Percentiles rank a stretch among this genome's conserved stretches.
Evolutionary conservation across 2,888 invertebrate species (phyloP).

Genomic region (Idaea straminata): DNA sequence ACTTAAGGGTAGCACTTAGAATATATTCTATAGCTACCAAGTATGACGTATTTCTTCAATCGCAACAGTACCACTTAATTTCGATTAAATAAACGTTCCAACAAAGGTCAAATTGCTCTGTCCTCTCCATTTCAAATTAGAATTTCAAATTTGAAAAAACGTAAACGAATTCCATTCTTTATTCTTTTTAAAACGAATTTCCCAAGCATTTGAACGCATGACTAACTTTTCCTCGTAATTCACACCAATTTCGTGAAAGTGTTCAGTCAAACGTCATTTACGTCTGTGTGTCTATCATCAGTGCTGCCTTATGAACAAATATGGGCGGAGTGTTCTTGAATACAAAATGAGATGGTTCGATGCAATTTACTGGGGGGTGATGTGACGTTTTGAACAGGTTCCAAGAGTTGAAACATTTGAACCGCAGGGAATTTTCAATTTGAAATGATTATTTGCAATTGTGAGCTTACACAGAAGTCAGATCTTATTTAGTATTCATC

Average conservation of each 20-base stretch:
- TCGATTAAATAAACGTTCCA: neutral
- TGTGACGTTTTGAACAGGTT: conserved; percentile 61
- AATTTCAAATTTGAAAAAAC: conserved; percentile 5
- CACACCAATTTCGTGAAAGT: conserved; percentile 14
- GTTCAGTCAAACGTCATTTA: conserved; percentile 23
- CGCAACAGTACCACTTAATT: neutral
- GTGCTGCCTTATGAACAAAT: conserved; percentile 55
- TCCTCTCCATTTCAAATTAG: conserved; percentile 3
- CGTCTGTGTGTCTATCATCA: conserved; percentile 23
- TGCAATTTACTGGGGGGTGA: conserved; percentile 65
- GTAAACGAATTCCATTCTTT: conserved; percentile 10
- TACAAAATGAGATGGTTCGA: conserved; percentile 59
- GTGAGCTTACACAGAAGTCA: conserved; percentile 23
- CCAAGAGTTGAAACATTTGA: conserved; percentile 44
- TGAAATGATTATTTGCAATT: conserved; percentile 50
- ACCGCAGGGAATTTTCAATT: conserved; percentile 62
- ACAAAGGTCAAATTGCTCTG: neutral
- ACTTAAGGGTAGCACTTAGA: neutral
- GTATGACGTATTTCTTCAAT: neutral
- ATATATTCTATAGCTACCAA: neutral
- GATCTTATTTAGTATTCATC: conserved; percentile 36
- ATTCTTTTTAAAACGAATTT: conserved; percentile 12
- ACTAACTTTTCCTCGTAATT: conserved; percentile 16
- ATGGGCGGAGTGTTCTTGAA: conserved; percentile 57
- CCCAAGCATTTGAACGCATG: conserved; percentile 10